Evolutionary conservation across 2,888 invertebrate genomes (phyloP).

Genomic region (Pyrgus malvae): DNA sequence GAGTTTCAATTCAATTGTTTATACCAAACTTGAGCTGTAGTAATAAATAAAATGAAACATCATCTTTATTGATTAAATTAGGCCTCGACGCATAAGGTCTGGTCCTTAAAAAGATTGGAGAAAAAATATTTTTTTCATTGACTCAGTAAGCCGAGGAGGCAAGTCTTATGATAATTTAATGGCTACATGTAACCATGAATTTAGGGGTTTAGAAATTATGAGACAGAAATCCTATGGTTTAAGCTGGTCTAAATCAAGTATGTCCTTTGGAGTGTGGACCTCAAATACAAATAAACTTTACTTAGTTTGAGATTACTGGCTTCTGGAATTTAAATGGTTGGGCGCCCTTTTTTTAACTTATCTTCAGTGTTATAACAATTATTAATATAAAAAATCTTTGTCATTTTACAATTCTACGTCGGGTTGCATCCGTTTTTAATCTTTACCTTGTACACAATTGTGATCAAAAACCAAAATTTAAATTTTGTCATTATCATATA

Average conservation of each 20-base stretch:
- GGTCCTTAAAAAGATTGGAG: constrained; percentile 20
- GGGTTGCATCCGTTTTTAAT: no score
- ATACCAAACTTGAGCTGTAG: not conserved
- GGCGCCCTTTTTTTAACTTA: no score
- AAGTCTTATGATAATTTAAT: constrained; percentile 43
- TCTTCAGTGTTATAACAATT: no score
- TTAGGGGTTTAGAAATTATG: constrained; percentile 34
- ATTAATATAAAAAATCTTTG: no score
- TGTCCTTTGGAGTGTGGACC: not conserved
- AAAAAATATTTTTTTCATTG: constrained; percentile 24
- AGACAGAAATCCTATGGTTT: constrained; percentile 29
- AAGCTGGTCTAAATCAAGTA: constrained; percentile 32
- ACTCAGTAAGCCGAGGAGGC: constrained; percentile 22
- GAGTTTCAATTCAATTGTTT: not conserved
- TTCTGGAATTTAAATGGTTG: not conserved
- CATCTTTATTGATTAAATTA: constrained; percentile 24
- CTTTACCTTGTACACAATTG: no score
- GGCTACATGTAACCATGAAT: constrained; percentile 34
- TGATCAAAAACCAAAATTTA: no score
- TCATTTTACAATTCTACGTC: no score
- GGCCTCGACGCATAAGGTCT: constrained; percentile 20
- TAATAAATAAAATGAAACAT: constrained; percentile 16
- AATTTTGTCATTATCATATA: no score
- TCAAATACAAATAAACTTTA: not conserved
- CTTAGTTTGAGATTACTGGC: constrained; percentile 1